These are phyloP conservation scores for Chaetophractus vellerosus DNA, from an alignment of 2,797 vertebrate species.

Conservation along the genomic window DNA sequence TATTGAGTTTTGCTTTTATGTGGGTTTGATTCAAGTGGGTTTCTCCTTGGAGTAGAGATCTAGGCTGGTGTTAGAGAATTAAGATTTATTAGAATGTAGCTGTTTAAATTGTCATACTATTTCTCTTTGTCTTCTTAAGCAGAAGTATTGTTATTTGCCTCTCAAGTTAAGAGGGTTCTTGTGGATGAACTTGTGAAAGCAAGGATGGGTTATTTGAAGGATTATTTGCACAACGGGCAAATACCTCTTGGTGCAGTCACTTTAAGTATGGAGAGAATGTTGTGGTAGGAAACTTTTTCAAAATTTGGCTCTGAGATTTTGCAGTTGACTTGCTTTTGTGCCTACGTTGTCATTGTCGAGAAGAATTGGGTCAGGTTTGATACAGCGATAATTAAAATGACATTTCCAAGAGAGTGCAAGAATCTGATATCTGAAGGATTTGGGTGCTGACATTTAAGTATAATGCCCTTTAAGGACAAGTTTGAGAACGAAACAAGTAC, in stretches of 20 bases:
- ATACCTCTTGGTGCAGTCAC: background rate
- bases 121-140: constrained; percentile 12
- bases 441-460: constrained; percentile 65
- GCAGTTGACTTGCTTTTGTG: constrained; percentile 60
- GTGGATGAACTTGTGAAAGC: constrained; percentile 11
- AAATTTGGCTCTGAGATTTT: constrained; percentile 61
- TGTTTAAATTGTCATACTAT: background rate
- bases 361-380: constrained; percentile 61
- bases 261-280: background rate
- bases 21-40: background rate
- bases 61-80: background rate
- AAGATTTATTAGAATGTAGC: background rate
- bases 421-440: constrained; percentile 25
- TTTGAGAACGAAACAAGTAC: constrained; percentile 21
- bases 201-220: background rate
- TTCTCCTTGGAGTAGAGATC: constrained; percentile 9
- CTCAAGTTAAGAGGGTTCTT: background rate
- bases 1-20: background rate
- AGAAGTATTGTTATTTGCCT: background rate
- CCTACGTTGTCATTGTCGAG: background rate
- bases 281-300: constrained; percentile 8
- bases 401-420: constrained; percentile 58
- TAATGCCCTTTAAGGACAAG: constrained; percentile 12
- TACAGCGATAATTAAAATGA: constrained; percentile 68
- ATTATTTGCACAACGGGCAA: background rate